These are phyloP conservation scores for Pseudois nayaur DNA, from an alignment of 2,113 vertebrate species.

Conservation along the genomic window DNA sequence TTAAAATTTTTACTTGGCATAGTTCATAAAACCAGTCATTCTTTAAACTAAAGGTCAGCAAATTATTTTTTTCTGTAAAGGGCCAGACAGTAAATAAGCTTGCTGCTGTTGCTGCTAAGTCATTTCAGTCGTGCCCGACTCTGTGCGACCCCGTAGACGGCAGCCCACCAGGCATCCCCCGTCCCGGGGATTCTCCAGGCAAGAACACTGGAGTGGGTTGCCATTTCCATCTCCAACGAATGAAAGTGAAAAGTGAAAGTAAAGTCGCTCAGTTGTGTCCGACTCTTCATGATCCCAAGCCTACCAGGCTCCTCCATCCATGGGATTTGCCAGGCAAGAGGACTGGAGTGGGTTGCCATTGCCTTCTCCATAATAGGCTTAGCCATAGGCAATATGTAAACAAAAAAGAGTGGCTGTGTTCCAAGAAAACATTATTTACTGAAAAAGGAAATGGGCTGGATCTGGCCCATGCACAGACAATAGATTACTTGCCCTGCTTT, in stretches of 20 bases:
- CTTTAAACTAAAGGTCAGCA: background rate
- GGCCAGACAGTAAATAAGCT: background rate
- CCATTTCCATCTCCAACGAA: too few species aligned
- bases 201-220: too few species aligned
- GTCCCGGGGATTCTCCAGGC: too few species aligned
- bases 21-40: background rate
- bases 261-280: too few species aligned
- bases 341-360: too few species aligned
- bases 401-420: background rate
- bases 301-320: too few species aligned
- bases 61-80: background rate
- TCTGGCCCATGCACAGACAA: background rate
- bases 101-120: too few species aligned
- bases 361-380: background rate
- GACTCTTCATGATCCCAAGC: fast-evolving
- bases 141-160: too few species aligned
- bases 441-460: background rate
- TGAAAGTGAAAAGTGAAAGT: too few species aligned
- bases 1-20: background rate
- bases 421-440: conserved; percentile 8
- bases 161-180: too few species aligned
- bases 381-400: background rate
- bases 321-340: too few species aligned
- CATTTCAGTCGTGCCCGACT: too few species aligned
- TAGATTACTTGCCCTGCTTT: background rate